Conservation (phyloP, 2,888 invertebrate genomes). For the Diarsia mendica region DNA sequence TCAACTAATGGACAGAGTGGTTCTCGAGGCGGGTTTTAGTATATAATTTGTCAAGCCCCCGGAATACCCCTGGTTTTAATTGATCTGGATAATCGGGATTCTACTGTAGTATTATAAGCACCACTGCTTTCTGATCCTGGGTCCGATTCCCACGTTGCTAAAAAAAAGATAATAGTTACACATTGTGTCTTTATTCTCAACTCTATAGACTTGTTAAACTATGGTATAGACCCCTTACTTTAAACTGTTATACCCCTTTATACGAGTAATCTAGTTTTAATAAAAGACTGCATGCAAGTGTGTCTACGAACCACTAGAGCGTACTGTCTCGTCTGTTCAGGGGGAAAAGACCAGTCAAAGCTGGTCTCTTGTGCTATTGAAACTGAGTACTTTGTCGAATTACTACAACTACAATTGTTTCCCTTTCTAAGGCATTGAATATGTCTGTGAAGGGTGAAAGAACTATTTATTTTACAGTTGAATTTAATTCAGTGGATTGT, state of each 20-base stretch:
- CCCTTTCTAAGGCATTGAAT: neutral
- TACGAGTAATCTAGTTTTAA: constrained; percentile 29
- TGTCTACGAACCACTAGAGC: constrained; percentile 2
- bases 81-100: too few relatives aligned
- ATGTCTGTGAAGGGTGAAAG: neutral
- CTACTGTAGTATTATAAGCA: too few relatives aligned
- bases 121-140: too few relatives aligned
- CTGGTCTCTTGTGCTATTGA: neutral
- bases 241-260: constrained; percentile 11
- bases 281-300: neutral
- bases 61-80: too few relatives aligned
- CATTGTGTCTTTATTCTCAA: constrained; percentile 20
- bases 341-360: neutral
- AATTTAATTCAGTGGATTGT: neutral
- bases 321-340: neutral
- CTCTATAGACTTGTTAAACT: constrained; percentile 15
- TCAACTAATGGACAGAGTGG: too few relatives aligned
- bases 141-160: too few relatives aligned
- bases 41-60: too few relatives aligned
- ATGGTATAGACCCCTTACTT: neutral
- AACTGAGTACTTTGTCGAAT: too few relatives aligned
- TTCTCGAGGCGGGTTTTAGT: too few relatives aligned
- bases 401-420: too few relatives aligned
- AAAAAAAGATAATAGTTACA: neutral
- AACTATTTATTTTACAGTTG: constrained; percentile 19